A percentile compares a stretch with the other conserved stretches of the same genome.
Evolutionary conservation across 37 sponge, comb jelly and placozoan genomes (phyloP).

Genomic region (Cliona cf. orientalis): DNA sequence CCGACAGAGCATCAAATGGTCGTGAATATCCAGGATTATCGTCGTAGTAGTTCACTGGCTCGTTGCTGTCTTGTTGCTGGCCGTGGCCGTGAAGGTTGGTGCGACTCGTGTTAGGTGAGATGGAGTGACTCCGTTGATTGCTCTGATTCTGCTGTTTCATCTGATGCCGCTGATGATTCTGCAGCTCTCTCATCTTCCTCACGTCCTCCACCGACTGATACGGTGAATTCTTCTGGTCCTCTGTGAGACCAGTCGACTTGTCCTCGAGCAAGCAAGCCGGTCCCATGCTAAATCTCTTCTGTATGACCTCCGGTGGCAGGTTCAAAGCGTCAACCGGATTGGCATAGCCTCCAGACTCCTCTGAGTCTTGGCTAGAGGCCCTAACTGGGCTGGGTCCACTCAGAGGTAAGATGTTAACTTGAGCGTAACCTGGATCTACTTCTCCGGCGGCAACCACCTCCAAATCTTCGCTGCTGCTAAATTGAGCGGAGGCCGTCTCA

Average conservation of each 20-base stretch:
- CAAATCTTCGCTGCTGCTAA: conserved; percentile 21
- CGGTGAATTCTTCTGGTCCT: conserved; percentile 2
- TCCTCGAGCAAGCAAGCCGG: too few species aligned
- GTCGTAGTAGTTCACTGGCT: background rate
- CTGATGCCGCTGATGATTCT: background rate
- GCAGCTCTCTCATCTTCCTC: conserved; percentile 28
- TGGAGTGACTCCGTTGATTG: background rate
- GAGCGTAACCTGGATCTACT: conserved; percentile 2
- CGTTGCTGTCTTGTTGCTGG: background rate
- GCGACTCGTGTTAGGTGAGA: background rate
- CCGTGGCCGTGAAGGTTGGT: background rate
- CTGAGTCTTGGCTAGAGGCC: background rate
- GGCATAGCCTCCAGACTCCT: conserved; percentile 19
- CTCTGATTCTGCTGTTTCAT: background rate
- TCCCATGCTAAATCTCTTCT: background rate
- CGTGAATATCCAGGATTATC: conserved; percentile 48
- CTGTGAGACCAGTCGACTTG: too few species aligned
- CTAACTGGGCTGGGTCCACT: background rate
- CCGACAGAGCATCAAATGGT: conserved; percentile 50
- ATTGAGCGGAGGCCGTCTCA: conserved; percentile 4
- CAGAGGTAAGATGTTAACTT: conserved; percentile 2
- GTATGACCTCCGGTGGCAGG: too few species aligned
- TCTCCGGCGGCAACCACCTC: background rate
- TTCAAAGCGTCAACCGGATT: conserved; percentile 39
- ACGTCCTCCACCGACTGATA: conserved; percentile 51